Base-by-base conservation (phyloP, 1,140 invertebrate species). In the Paracyclopina nana region DNA sequence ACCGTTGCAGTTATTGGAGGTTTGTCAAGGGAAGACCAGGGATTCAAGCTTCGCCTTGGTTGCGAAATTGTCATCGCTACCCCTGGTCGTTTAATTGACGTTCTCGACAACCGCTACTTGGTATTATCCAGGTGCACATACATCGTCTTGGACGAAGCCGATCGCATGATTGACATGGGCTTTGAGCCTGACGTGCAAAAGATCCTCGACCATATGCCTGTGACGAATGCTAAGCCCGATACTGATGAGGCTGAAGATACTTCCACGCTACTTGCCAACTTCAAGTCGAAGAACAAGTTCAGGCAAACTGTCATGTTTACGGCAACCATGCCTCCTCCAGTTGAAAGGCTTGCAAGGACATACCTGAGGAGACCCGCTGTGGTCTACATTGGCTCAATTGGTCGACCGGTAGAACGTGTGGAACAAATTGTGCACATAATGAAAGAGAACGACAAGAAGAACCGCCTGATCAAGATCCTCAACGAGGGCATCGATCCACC, bases 11-110 rank as follows among this genome's bases (percentile, higher is more conserved):
- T 99, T 30, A 96, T 99, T 55, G 95, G 95, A 64, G 94, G 94
- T 43, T 30, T 49, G 8, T 51, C 38, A 9, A 49, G 30, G 6
- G 95, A 99, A 69, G 95, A 98, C 56, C 95, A 99, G 72, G 94
- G 92, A 53, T 95, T 98, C 61, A 78, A 88, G 58, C 68, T 99
- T 14, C 70, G 92, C 58, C 76, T 95, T 67, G 95, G 95, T 40
- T 97, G 94, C 67, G 94, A 99, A 74, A 96, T 99, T 62, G 92
- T 99, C n/a, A 99, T 99, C 63, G 95, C 94, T 22, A 99, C 95
- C 1, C 95, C 95, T 42, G 95, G 95, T 72, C 83, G 95, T 77
- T 72, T 99, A 6, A 94, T 98, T 57, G 95, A 99, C 70, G 92
- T 99, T 0, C 67, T 99, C 42, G 94, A 99, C 68, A 99, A 98